Evolutionary conservation across 2,888 invertebrate genomes (phyloP).

Genomic region (Folsomia manolachei): DNA sequence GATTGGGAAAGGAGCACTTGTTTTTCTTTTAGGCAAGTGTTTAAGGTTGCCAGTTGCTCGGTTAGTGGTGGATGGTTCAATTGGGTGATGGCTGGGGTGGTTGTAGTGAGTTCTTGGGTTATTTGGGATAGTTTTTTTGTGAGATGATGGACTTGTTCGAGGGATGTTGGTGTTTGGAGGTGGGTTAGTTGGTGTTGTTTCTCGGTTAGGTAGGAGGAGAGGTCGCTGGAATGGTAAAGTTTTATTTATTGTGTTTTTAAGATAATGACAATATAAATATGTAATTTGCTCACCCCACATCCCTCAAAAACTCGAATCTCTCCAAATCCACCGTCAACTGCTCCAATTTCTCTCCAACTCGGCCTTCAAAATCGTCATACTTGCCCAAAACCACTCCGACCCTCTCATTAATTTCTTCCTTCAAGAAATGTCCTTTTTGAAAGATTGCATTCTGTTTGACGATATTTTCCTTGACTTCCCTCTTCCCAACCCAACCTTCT

Average conservation of each 20-base stretch:
- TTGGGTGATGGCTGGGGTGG: not conserved
- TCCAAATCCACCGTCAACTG: not conserved
- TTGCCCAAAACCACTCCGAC: constrained; percentile 68
- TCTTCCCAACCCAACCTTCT: constrained; percentile 77
- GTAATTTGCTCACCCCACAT: too few relatives aligned
- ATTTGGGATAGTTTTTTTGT: not conserved
- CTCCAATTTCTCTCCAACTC: not conserved
- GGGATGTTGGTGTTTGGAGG: too few relatives aligned
- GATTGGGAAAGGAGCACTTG: constrained; percentile 62
- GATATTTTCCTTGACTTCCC: constrained; percentile 74
- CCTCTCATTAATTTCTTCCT: constrained; percentile 72
- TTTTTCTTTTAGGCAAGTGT: not conserved
- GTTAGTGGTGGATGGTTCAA: not conserved
- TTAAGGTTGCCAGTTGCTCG: not conserved
- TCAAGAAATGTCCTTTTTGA: constrained; percentile 82
- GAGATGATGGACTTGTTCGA: not conserved
- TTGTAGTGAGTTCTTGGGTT: not conserved
- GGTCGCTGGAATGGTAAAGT: too few relatives aligned
- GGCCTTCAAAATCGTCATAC: constrained; percentile 62
- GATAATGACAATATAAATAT: too few relatives aligned
- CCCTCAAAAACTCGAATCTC: not conserved
- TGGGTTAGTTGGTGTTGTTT: too few relatives aligned
- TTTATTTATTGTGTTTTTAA: too few relatives aligned
- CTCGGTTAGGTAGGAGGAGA: too few relatives aligned
- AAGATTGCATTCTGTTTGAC: constrained; percentile 77